Evolutionary conservation across 2,797 vertebrate species (phyloP).

Genomic region (Carapus acus): DNA sequence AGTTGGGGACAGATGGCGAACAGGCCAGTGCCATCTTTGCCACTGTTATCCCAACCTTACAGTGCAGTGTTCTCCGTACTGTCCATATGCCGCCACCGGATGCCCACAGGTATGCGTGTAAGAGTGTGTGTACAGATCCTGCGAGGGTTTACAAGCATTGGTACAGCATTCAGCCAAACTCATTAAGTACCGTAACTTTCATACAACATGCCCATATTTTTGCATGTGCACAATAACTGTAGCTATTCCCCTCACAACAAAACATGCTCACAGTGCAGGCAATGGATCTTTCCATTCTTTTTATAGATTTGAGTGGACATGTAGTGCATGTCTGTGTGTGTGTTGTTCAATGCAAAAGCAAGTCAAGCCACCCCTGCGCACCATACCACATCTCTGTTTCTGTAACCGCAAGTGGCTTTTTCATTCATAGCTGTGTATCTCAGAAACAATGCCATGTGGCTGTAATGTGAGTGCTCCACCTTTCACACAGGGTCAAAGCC

Average conservation of each 20-base stretch:
- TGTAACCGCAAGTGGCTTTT: conserved; percentile 3
- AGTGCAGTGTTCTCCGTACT: conserved; percentile 75
- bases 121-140: not conserved
- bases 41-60: conserved; percentile 73
- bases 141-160: too few species aligned
- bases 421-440: not conserved
- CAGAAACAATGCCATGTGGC: conserved; percentile 7
- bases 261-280: too few species aligned
- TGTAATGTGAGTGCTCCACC: conserved; percentile 13
- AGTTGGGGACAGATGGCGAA: conserved; percentile 78
- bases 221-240: too few species aligned
- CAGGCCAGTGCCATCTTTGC: conserved; percentile 75
- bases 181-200: too few species aligned
- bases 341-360: not conserved
- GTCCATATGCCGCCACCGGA: conserved; percentile 62
- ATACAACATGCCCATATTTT: too few species aligned
- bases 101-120: conserved; percentile 82
- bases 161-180: too few species aligned
- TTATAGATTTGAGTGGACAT: too few species aligned
- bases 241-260: too few species aligned
- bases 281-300: too few species aligned
- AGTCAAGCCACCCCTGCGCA: conserved; percentile 1
- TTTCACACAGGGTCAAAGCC: conserved; percentile 68
- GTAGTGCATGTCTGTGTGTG: not conserved
- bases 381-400: not conserved